phyloP scores from a whole-genome alignment of 2,113 vertebrate genomes.

The Tachysurus vachellii region DNA sequence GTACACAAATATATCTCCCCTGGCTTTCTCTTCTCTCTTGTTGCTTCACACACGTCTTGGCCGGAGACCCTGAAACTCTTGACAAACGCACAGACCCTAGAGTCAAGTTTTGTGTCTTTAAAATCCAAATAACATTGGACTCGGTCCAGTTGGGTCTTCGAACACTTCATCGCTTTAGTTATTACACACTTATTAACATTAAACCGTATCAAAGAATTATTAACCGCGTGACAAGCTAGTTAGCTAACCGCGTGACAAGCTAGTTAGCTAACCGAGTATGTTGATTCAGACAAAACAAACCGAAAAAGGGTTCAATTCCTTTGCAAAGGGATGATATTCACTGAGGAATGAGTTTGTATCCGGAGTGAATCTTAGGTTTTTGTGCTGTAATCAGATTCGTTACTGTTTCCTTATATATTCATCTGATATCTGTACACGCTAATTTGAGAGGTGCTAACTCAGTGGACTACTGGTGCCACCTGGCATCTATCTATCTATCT shows the following conservation, averaged over 20 bases:
- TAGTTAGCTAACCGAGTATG: too few relatives aligned
- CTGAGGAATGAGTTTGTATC: background rate
- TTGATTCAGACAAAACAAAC: background rate
- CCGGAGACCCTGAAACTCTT: conserved; percentile 63
- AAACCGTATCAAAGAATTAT: background rate
- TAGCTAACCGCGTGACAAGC: background rate
- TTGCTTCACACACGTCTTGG: conserved; percentile 51
- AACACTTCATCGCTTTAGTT: background rate
- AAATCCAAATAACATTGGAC: background rate
- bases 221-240: background rate
- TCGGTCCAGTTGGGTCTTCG: background rate
- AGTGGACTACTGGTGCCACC: too few relatives aligned
- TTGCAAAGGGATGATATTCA: background rate
- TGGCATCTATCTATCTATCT: too few relatives aligned
- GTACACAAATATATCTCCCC: conserved; percentile 43
- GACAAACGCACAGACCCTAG: conserved; percentile 40
- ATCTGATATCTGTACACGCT: background rate
- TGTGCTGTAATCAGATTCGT: background rate
- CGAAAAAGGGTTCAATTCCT: background rate
- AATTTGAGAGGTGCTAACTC: too few relatives aligned
- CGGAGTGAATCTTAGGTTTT: background rate
- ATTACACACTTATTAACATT: background rate
- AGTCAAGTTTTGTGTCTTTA: background rate
- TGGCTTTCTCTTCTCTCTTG: conserved; percentile 4
- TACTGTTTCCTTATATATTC: background rate